Conservation (phyloP, 2,888 invertebrate genomes). For the Dryococelus australis region DNA sequence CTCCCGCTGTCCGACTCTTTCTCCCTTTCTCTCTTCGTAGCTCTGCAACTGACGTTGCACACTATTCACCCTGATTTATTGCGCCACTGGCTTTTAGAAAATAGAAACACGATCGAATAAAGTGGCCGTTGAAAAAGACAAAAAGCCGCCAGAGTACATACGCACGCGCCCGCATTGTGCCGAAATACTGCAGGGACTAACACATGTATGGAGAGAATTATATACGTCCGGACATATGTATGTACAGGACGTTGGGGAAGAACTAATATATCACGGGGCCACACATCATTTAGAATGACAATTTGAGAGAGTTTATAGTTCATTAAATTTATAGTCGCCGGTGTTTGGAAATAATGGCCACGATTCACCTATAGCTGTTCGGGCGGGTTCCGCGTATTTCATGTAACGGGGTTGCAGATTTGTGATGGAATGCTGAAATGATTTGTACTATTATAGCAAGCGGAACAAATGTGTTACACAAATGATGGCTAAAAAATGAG, state of each 20-base stretch:
- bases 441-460: background rate
- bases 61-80: conserved; percentile 44
- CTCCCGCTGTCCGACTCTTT: background rate
- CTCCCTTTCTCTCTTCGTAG: conserved; percentile 23
- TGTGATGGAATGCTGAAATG: background rate
- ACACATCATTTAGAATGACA: conserved; percentile 11
- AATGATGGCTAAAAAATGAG: background rate
- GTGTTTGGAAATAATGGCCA: conserved; percentile 10
- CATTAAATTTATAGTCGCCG: conserved; percentile 16
- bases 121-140: conserved; percentile 43
- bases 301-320: background rate
- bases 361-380: background rate
- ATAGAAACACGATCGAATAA: conserved; percentile 44
- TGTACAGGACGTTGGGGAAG: background rate
- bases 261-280: background rate
- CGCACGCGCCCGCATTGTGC: background rate
- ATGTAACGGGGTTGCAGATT: background rate
- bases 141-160: conserved; percentile 21
- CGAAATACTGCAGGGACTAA: background rate
- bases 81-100: conserved; percentile 43
- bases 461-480: background rate
- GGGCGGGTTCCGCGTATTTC: background rate
- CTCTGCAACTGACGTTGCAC: conserved; percentile 39
- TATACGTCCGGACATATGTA: conserved; percentile 16
- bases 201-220: background rate